These are phyloP conservation scores for Papio anubis DNA, from an alignment of 2,113 vertebrate species.

Conservation along the genomic window DNA sequence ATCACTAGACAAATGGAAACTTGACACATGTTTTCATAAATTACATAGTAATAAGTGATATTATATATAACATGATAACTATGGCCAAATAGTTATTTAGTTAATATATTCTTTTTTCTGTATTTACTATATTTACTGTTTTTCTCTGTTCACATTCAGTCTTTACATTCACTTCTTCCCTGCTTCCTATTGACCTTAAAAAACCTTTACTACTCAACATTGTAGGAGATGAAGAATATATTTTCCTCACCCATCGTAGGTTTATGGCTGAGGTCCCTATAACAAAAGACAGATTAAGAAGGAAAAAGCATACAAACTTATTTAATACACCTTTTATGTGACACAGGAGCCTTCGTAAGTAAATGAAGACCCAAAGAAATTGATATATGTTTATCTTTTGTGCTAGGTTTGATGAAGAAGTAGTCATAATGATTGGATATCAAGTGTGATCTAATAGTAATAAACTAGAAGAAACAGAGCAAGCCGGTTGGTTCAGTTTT, in stretches of 20 bases:
- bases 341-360: background rate
- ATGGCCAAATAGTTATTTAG: background rate
- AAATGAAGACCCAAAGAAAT: background rate
- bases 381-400: background rate
- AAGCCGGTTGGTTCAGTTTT: background rate
- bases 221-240: background rate
- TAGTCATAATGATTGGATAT: background rate
- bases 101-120: background rate
- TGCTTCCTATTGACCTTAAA: background rate
- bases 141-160: background rate
- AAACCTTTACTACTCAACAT: background rate
- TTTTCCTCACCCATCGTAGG: background rate
- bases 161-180: background rate
- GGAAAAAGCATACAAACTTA: background rate
- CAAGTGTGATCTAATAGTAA: background rate
- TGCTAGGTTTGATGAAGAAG: background rate
- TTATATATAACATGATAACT: background rate
- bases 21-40: background rate
- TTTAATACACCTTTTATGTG: background rate
- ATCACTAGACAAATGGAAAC: background rate
- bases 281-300: background rate
- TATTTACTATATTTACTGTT: background rate
- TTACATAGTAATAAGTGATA: background rate
- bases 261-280: background rate
- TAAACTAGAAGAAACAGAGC: background rate